Conservation (phyloP, 53 echinoderm and acorn worm genomes). For the Paracentrotus lividus region DNA sequence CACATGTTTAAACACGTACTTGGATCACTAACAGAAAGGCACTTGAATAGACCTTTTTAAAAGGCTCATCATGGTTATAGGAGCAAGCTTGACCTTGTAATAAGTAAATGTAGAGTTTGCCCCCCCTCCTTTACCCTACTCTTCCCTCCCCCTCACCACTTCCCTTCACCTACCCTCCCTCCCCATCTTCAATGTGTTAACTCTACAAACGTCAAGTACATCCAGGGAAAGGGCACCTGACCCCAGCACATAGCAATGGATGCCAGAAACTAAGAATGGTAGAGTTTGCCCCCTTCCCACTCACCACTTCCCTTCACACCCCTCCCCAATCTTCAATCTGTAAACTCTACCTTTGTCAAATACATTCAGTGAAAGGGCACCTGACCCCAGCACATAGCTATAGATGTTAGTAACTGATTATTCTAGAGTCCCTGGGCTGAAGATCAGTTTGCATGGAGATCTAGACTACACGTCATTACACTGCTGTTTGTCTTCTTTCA, state of each 20-base stretch:
- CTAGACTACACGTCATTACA: neutral
- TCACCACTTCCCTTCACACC: neutral
- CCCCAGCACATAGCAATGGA: neutral
- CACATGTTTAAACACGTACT: too few relatives aligned
- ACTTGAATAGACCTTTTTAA: neutral
- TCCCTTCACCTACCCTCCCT: neutral
- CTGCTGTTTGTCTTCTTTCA: neutral
- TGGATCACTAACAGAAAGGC: neutral
- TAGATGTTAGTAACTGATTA: constrained; percentile 26
- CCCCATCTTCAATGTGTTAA: neutral
- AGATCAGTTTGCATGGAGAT: constrained; percentile 6
- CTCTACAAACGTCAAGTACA: neutral
- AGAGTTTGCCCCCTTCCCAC: neutral
- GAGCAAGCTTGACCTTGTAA: too few relatives aligned
- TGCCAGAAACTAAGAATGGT: neutral
- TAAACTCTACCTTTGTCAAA: neutral
- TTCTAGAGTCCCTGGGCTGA: neutral
- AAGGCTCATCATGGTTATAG: neutral
- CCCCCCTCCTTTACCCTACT: neutral
- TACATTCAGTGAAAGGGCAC: neutral
- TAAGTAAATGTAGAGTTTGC: neutral
- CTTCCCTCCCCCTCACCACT: neutral
- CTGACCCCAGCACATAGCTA: neutral
- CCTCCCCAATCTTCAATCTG: neutral
- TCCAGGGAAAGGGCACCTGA: neutral